These are phyloP conservation scores for Oreocharis arfaki DNA, from an alignment of 2,113 vertebrate genomes.

Conservation along the genomic window DNA sequence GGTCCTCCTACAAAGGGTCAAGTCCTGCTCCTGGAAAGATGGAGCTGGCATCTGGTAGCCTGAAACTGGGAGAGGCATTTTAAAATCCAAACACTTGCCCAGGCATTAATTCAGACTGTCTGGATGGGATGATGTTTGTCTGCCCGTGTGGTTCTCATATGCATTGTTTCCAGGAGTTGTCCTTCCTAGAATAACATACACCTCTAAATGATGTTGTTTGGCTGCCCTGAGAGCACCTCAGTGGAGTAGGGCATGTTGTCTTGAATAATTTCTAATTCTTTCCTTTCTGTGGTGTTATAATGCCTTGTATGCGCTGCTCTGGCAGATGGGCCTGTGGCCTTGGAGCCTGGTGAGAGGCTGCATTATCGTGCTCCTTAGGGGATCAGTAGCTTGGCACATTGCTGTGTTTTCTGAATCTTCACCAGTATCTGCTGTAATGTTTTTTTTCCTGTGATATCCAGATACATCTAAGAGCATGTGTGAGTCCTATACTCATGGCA, in stretches of 20 bases:
- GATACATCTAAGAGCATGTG: neutral
- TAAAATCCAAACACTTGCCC: slow-evolving; percentile 8
- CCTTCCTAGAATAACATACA: neutral
- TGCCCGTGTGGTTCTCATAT: neutral
- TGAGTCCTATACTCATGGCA: neutral
- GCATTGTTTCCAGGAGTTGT: neutral
- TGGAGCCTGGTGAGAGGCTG: neutral
- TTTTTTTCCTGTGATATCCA: neutral
- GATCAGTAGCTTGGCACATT: neutral
- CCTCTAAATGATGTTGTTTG: neutral
- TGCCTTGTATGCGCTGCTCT: neutral
- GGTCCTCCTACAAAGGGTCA: slow-evolving; percentile 40
- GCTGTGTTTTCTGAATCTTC: neutral
- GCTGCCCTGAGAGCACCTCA: neutral
- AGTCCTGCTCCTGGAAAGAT: slow-evolving; percentile 19
- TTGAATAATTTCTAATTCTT: neutral
- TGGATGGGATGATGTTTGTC: neutral
- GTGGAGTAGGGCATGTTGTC: neutral
- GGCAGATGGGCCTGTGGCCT: neutral
- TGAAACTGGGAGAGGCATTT: slow-evolving; percentile 19
- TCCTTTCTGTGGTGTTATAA: neutral
- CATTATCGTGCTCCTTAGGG: neutral
- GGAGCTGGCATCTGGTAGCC: slow-evolving; percentile 42
- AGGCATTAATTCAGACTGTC: slow-evolving; percentile 34
- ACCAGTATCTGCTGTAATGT: neutral